Percentiles rank a stretch among this genome's conserved stretches.
These are phyloP conservation scores for Tenthredo scrophulariae DNA, from an alignment of 2,888 invertebrate genomes.

Conservation along the genomic window DNA sequence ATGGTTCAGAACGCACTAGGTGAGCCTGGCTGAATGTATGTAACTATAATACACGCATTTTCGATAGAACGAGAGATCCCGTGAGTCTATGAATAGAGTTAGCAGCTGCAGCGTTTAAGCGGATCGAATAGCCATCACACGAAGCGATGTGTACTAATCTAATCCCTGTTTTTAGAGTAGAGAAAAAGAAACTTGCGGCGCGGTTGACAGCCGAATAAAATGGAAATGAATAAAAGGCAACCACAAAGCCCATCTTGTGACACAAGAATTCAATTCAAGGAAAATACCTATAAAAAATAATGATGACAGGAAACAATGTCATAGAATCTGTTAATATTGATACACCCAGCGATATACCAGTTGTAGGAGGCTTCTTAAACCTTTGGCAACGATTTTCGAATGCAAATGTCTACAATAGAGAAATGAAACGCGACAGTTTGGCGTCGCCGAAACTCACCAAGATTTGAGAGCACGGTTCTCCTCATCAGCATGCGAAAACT, in stretches of 20 bases:
- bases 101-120: constrained; percentile 43
- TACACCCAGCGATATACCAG: constrained; percentile 5
- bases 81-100: constrained; percentile 45
- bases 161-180: constrained; percentile 14
- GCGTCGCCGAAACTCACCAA: constrained; percentile 57
- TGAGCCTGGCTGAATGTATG: neutral
- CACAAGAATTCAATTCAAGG: neutral
- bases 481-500: constrained; percentile 75
- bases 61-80: constrained; percentile 43
- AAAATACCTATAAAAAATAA: neutral
- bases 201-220: neutral
- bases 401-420: constrained; percentile 69
- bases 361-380: constrained; percentile 1
- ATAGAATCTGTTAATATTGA: neutral
- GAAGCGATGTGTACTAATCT: constrained; percentile 25
- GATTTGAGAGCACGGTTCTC: constrained; percentile 38
- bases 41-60: constrained; percentile 24
- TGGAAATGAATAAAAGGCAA: neutral
- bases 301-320: neutral
- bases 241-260: neutral
- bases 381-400: constrained; percentile 61
- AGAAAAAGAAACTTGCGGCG: constrained; percentile 24
- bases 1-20: constrained; percentile 32
- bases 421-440: constrained; percentile 65
- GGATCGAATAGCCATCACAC: constrained; percentile 41